Evolutionary conservation across 2,797 vertebrate genomes (phyloP).

Genomic region (Nyctibius grandis): DNA sequence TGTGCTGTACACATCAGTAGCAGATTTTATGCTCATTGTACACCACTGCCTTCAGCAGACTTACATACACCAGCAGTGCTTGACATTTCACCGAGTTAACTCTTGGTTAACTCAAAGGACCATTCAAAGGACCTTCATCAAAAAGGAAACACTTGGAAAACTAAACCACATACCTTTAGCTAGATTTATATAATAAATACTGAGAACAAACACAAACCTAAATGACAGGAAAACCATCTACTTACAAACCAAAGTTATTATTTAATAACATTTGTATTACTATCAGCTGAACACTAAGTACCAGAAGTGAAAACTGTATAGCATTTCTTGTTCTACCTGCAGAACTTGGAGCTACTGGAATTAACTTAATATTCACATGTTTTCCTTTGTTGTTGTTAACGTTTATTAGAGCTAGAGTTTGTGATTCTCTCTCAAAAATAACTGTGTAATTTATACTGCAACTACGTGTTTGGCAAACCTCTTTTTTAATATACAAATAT

Average conservation of each 20-base stretch:
- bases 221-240: neutral
- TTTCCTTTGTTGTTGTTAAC: neutral
- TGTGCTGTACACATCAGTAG: neutral
- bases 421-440: neutral
- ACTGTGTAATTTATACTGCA: neutral
- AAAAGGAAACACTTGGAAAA: conserved; percentile 7
- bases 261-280: neutral
- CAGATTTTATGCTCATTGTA: neutral
- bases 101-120: too few species aligned
- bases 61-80: neutral
- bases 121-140: neutral
- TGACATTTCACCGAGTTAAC: neutral
- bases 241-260: neutral
- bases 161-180: neutral
- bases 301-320: neutral
- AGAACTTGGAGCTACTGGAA: neutral
- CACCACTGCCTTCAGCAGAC: neutral
- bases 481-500: neutral
- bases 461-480: neutral
- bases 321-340: neutral
- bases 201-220: neutral
- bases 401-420: neutral
- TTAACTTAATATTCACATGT: neutral
- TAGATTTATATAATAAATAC: neutral
- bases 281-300: neutral